Conservation (phyloP, 2,797 vertebrate genomes). For the Urosaurus nigricauda region DNA sequence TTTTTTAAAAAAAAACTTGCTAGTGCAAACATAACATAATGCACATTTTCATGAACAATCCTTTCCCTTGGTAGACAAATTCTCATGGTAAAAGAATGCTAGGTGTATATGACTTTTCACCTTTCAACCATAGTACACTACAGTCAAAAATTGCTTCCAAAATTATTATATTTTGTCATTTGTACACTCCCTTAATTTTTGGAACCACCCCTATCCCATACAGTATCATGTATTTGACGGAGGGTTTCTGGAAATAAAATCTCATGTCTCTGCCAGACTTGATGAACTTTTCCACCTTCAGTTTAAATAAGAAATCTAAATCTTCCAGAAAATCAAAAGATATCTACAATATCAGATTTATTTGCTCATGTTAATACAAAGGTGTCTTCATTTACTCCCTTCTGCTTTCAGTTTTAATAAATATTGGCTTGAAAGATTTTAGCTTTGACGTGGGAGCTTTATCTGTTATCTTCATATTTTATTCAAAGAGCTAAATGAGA, state of each 20-base stretch:
- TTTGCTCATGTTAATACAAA: slow-evolving; percentile 49
- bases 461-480: slow-evolving; percentile 57
- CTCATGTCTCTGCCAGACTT: background rate
- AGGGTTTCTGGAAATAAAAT: slow-evolving; percentile 18
- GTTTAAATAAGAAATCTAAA: slow-evolving; percentile 42
- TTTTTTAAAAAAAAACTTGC: no score
- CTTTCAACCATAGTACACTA: background rate
- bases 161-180: background rate
- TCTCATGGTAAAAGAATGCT: background rate
- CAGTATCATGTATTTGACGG: slow-evolving; percentile 1
- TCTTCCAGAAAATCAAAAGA: slow-evolving; percentile 28
- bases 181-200: background rate
- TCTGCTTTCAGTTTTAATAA: slow-evolving; percentile 38
- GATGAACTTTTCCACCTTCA: slow-evolving; percentile 1
- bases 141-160: no score
- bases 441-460: slow-evolving; percentile 36
- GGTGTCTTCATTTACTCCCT: slow-evolving; percentile 39
- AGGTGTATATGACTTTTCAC: background rate
- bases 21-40: no score
- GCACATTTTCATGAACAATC: no score
- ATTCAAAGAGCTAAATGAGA: slow-evolving; percentile 62
- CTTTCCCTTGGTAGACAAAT: no score
- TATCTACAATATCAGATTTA: slow-evolving; percentile 28
- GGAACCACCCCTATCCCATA: background rate
- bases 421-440: slow-evolving; percentile 56